Base-by-base conservation (phyloP, 64 coral and sea anemone genomes). In the Montipora sp. region DNA sequence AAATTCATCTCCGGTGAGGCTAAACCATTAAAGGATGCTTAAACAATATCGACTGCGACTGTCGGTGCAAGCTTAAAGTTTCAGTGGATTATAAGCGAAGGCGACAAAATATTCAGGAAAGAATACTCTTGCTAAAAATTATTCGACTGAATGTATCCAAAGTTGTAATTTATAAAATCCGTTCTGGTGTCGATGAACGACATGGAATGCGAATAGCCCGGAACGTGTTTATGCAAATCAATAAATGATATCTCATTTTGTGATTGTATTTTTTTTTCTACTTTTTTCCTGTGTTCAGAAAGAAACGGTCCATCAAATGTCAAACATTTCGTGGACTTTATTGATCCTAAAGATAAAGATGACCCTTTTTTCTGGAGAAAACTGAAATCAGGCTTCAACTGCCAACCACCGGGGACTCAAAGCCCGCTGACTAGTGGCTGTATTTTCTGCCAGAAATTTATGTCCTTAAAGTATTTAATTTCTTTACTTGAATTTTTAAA, bases 31-130 rank as follows among this genome's bases (percentile, higher is more conserved):
- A n/a, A 7, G 15, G 18, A 8, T 20, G 45, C 8, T 5, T 11
- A 71, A 47, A 85, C 82, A 85, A 85, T 85, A 18, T 67, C n/a
- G 3, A 8, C 18, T 85, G 18, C 55, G 48, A 57, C 11, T 8
- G 11, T 44, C 15, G 8, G 7, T 71, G 45, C 46, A 71, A 48
- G 3, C 13, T 72, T 85, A 13, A 81, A 49, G 49, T 49, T 18
- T 4, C 44, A 85, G 36, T 20, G 47, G 19, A 7, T 21, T 49
- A 16, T 12, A 18, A 72, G 6, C 3, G 15, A 48, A 78, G 2
- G 46, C 16, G 44, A 16, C 48, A 48, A 78, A 2, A 5, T 5
- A n/a, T 16, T 19, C 0, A n/a, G 14, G 19, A 85, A 72, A 72
- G 21, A 57, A 6, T 21, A 8, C 19, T 9, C n/a, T 49, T 47